These are phyloP conservation scores for Habrosyne pyritoides DNA, from an alignment of 2,888 invertebrate species.

Conservation along the genomic window DNA sequence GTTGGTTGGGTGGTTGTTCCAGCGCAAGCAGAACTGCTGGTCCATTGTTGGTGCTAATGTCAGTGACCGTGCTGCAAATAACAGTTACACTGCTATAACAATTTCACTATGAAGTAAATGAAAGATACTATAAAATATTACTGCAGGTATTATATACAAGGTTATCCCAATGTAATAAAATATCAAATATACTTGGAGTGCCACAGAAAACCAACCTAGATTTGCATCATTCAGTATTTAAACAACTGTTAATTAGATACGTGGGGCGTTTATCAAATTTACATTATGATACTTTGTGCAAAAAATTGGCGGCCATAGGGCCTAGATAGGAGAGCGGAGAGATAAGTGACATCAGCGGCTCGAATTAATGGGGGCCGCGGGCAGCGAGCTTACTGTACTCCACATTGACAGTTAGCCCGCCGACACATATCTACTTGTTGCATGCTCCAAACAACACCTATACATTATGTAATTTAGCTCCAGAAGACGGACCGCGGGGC, in stretches of 20 bases:
- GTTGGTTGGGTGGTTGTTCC: conserved; percentile 97
- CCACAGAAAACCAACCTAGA: conserved; percentile 56
- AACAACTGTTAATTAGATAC: conserved; percentile 72
- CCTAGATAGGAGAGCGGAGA: conserved; percentile 81
- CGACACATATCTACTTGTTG: conserved; percentile 84
- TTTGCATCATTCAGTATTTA: conserved; percentile 63
- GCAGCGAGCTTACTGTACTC: conserved; percentile 82
- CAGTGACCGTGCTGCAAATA: conserved; percentile 82
- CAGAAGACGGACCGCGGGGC: conserved; percentile 78
- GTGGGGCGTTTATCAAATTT: conserved; percentile 74
- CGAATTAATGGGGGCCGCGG: conserved; percentile 83
- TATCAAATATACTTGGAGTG: conserved; percentile 40
- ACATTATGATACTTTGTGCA: conserved; percentile 74
- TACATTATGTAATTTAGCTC: conserved; percentile 84
- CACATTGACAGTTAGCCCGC: conserved; percentile 83
- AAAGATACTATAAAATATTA: not conserved
- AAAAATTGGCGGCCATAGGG: conserved; percentile 83
- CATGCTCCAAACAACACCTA: conserved; percentile 78
- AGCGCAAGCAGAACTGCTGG: conserved; percentile 96
- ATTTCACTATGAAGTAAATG: conserved; percentile 14
- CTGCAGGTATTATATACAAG: conserved; percentile 25
- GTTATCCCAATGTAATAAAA: conserved; percentile 42
- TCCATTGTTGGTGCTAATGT: conserved; percentile 85
- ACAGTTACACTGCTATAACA: conserved; percentile 19
- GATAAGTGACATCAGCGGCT: conserved; percentile 84